Evolutionary conservation across 2,888 invertebrate species (phyloP).

Genomic region (Ectemnius cavifrons): DNA sequence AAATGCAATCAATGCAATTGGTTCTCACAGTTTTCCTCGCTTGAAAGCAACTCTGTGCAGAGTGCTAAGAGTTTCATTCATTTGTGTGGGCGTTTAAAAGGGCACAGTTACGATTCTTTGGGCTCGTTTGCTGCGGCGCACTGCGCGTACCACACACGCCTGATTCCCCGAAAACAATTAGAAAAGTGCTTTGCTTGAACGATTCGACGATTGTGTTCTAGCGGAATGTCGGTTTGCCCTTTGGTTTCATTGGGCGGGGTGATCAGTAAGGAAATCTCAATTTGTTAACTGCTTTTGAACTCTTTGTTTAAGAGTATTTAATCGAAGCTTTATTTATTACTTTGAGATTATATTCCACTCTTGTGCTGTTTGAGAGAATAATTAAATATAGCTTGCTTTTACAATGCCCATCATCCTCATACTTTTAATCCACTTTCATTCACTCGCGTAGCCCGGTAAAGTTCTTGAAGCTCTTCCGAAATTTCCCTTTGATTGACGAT

Average conservation of each 20-base stretch:
- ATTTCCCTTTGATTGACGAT: background rate
- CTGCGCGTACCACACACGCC: background rate
- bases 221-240: constrained; percentile 25
- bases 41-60: constrained; percentile 46
- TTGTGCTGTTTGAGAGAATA: too few species aligned
- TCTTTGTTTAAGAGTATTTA: too few species aligned
- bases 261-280: too few species aligned
- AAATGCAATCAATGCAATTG: constrained; percentile 61
- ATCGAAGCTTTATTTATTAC: too few species aligned
- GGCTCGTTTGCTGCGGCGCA: background rate
- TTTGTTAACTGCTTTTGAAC: too few species aligned
- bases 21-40: constrained; percentile 40
- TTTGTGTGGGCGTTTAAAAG: constrained; percentile 59
- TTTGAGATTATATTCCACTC: too few species aligned
- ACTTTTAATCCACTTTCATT: too few species aligned
- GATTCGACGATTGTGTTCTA: constrained; percentile 13
- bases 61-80: constrained; percentile 60
- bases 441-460: too few species aligned
- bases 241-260: too few species aligned
- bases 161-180: constrained; percentile 57
- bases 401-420: background rate
- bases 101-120: constrained; percentile 38
- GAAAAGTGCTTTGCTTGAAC: constrained; percentile 57
- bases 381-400: background rate
- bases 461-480: too few species aligned